A percentile compares a stretch with the other conserved stretches of the same genome.
These are phyloP conservation scores for Aphidius ervi DNA, from an alignment of 1,140 invertebrate species.

Conservation along the genomic window DNA sequence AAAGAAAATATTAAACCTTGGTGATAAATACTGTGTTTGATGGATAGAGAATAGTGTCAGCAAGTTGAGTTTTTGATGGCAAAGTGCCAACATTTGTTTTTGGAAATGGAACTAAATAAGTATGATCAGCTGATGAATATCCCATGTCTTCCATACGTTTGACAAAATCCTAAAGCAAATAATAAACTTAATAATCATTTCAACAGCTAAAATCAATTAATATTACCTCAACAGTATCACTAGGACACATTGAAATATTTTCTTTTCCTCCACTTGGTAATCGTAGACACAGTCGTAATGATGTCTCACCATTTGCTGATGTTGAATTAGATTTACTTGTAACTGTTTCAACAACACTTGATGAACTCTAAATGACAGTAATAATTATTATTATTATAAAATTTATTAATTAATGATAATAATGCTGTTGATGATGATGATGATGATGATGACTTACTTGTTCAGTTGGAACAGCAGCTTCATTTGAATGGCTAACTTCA, in stretches of 20 bases:
- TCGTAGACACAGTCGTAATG: slow-evolving; percentile 44
- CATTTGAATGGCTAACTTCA: slow-evolving; percentile 19
- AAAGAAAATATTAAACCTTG: slow-evolving; percentile 41
- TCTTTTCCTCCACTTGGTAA: slow-evolving; percentile 48
- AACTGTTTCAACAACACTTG: too few relatives aligned
- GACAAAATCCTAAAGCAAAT: slow-evolving; percentile 41
- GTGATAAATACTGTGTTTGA: slow-evolving; percentile 52
- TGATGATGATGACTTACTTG: slow-evolving; percentile 4
- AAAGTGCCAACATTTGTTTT: slow-evolving; percentile 46
- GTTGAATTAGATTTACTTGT: too few relatives aligned
- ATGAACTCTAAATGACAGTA: background rate
- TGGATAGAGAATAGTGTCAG: slow-evolving; percentile 49
- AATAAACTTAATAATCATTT: background rate
- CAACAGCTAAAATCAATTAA: background rate
- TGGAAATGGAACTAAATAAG: slow-evolving; percentile 46
- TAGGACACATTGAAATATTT: slow-evolving; percentile 43
- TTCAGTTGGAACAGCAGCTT: slow-evolving; percentile 15
- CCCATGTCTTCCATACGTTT: slow-evolving; percentile 47
- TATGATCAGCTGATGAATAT: slow-evolving; percentile 41
- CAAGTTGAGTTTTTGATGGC: slow-evolving; percentile 36
- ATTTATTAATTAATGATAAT: background rate
- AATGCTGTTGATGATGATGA: background rate
- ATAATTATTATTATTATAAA: background rate
- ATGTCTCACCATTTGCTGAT: slow-evolving; percentile 32
- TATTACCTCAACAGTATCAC: slow-evolving; percentile 43